Conservation (phyloP, 2,113 vertebrate species). For the Suncus etruscus region DNA sequence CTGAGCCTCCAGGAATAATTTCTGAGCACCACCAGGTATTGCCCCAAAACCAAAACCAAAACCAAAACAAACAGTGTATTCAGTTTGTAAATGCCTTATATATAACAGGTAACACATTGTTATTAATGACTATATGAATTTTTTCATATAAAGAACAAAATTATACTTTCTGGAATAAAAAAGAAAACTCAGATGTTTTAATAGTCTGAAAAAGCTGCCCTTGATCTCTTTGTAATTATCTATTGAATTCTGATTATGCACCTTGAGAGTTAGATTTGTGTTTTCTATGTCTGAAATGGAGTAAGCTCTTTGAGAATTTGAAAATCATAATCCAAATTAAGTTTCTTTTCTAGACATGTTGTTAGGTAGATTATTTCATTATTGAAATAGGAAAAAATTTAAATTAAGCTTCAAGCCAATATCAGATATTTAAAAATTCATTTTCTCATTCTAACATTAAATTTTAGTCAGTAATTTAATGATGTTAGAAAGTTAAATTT, state of each 20-base stretch:
- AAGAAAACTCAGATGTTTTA: background rate
- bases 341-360: background rate
- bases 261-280: background rate
- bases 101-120: background rate
- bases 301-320: background rate
- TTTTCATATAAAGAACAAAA: background rate
- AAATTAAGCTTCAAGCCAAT: slow-evolving; percentile 19
- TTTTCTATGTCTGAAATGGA: background rate
- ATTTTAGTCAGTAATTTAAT: too few species aligned
- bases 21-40: too few species aligned
- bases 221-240: slow-evolving; percentile 9
- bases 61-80: too few species aligned
- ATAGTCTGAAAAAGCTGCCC: slow-evolving; percentile 8
- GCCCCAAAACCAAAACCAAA: too few species aligned
- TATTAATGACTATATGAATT: slow-evolving; percentile 13
- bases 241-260: slow-evolving; percentile 48
- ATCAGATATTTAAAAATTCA: slow-evolving; percentile 22
- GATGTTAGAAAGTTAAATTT: too few species aligned
- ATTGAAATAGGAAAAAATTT: slow-evolving; percentile 25
- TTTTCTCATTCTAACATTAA: slow-evolving; percentile 34
- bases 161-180: slow-evolving; percentile 34
- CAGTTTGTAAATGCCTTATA: too few species aligned
- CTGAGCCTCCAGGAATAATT: too few species aligned
- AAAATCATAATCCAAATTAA: slow-evolving; percentile 41
- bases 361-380: slow-evolving; percentile 33